Evolutionary conservation across 2,797 vertebrate species (phyloP), one percentile per base, ranked within the genome.

Genomic region (Linurgus olivaceus): DNA sequence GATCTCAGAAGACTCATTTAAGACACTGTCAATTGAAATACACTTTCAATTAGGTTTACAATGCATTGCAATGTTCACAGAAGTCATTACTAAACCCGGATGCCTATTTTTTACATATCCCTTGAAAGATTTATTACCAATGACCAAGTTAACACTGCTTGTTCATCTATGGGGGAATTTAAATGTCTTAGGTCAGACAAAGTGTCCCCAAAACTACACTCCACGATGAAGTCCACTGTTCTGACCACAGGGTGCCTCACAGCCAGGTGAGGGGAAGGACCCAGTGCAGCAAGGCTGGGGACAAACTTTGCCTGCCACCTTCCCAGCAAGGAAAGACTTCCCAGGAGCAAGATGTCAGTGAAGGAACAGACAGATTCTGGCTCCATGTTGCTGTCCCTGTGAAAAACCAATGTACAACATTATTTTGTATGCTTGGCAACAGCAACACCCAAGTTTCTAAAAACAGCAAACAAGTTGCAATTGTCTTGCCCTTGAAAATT

Each of bases 401-500:
- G 42, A 90, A 74, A 86, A 86, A 25, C 0, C 52, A 63, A 2
- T 3, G 47, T 47, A 83, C 55, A 88, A 29, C 14, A 40, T 31
- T 35, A 40, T 13, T 78, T 38, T 10, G 15, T 25, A 70, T 1
- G 47, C 40, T 18, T 67, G 40, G 77, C 74, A 86, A 81, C 25
- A 76, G 40, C 13, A 72, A 57, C 51, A 84, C 20, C 7, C 29
- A 70, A 59, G 26, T 86, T 90, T 84, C 70, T 77, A 95, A 86
- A 95, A 81, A 55, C 31, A 84, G 51, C 9, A 15, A 76, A 33
- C 17, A 87, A 87, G 10, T 58, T 83, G 57, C 42, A 92, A 70
- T 52, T 75, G 24, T 78, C 77, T 63, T 33, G 47, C 54, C 65
- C 77, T 81, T 82, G 77, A 86, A 94, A 96, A 95, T 70, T 63